Evolutionary conservation across 2,113 vertebrate species (phyloP).

Genomic region (Tupaia tana): DNA sequence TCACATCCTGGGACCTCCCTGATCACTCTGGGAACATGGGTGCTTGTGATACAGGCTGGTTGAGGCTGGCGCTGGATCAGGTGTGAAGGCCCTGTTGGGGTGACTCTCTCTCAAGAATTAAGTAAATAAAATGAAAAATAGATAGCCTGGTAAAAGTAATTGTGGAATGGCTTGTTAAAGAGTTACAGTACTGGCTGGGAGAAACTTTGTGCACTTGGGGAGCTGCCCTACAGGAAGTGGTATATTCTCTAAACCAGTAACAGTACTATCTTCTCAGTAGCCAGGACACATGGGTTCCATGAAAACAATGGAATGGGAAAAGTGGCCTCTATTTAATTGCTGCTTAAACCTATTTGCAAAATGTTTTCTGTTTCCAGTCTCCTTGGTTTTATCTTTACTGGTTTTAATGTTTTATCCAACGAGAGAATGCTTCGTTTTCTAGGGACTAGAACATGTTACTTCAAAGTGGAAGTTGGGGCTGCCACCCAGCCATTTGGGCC

Average conservation of each 20-base stretch:
- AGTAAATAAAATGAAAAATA: neutral
- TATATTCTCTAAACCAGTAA: neutral
- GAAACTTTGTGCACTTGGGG: neutral
- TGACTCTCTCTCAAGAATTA: no score
- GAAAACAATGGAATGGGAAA: neutral
- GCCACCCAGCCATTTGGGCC: neutral
- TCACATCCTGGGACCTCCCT: no score
- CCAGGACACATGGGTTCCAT: neutral
- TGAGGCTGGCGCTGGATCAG: no score
- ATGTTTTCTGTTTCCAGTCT: constrained; percentile 4
- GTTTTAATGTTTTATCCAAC: neutral
- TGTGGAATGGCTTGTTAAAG: neutral
- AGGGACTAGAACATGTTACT: neutral
- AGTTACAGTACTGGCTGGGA: neutral
- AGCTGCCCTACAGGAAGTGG: neutral
- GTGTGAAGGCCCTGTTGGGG: no score
- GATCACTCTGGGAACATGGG: no score
- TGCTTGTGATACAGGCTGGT: no score
- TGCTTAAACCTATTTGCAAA: neutral
- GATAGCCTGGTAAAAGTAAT: neutral
- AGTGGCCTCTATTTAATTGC: neutral
- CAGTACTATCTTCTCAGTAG: neutral
- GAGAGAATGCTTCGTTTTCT: neutral
- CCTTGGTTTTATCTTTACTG: neutral
- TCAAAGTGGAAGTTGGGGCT: neutral